A percentile compares a stretch with the other conserved stretches of the same genome.
Evolutionary conservation across 2,113 vertebrate species (phyloP).

Genomic region (Gasterosteus nipponicus): DNA sequence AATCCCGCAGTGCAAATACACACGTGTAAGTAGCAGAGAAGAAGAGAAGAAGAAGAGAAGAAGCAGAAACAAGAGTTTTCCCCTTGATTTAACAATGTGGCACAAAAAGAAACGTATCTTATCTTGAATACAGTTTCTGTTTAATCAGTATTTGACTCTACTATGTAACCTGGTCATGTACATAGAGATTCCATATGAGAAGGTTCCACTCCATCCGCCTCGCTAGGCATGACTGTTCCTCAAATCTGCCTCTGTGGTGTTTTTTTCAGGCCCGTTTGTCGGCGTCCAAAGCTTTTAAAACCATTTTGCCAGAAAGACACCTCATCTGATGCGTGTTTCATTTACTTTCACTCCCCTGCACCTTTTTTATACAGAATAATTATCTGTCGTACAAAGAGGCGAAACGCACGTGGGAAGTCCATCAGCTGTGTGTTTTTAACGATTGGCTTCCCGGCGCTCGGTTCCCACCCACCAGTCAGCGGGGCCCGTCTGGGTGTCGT

Average conservation of each 20-base stretch:
- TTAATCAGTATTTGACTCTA: not conserved
- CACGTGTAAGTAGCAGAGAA: not conserved
- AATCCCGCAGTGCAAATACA: not conserved
- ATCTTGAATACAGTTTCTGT: not conserved
- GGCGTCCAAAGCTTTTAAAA: constrained; percentile 29
- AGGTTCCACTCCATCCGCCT: not conserved
- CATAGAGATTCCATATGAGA: no score
- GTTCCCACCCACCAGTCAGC: constrained; percentile 50
- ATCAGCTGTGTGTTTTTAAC: constrained; percentile 44
- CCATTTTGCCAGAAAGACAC: not conserved
- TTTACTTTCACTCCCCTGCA: constrained; percentile 24
- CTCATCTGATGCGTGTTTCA: constrained; percentile 20
- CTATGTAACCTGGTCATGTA: not conserved
- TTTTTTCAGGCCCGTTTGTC: constrained; percentile 22
- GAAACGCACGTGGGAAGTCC: constrained; percentile 34
- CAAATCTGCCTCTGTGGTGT: not conserved
- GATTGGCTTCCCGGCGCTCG: constrained; percentile 38
- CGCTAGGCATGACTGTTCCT: not conserved
- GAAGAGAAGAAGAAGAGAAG: not conserved
- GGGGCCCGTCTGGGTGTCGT: constrained; percentile 52
- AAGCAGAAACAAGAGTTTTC: constrained; percentile 9
- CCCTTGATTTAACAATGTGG: not conserved
- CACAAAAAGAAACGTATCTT: not conserved
- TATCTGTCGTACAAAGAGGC: constrained; percentile 27
- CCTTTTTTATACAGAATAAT: constrained; percentile 15